Conservation (phyloP, 1,140 invertebrate genomes). For the Galleria mellonella region DNA sequence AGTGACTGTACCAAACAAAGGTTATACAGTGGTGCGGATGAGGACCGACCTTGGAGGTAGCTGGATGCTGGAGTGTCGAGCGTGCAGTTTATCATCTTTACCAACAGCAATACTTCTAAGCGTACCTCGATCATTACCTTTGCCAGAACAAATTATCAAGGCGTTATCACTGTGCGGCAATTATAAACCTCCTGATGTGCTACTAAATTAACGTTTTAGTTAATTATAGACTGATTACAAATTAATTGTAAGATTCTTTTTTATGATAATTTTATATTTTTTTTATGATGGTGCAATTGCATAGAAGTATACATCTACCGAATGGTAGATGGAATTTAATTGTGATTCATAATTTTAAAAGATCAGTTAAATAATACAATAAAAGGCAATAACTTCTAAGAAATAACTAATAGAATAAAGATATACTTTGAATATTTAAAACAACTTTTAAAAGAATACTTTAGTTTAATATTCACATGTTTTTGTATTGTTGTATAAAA, state of each 20-base stretch:
- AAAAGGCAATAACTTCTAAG: too few species aligned
- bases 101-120: slow-evolving; percentile 61
- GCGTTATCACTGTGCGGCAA: slow-evolving; percentile 65
- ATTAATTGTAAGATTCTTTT: neutral
- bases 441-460: too few species aligned
- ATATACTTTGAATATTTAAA: too few species aligned
- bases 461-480: too few species aligned
- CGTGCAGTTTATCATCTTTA: slow-evolving; percentile 49
- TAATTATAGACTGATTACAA: slow-evolving; percentile 10
- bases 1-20: slow-evolving; percentile 73
- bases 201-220: slow-evolving; percentile 43
- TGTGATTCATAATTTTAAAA: too few species aligned
- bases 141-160: slow-evolving; percentile 32
- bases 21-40: slow-evolving; percentile 73
- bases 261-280: neutral
- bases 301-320: too few species aligned
- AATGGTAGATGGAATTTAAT: too few species aligned
- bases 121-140: slow-evolving; percentile 53
- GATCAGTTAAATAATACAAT: too few species aligned
- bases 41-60: slow-evolving; percentile 69
- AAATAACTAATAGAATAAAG: too few species aligned
- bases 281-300: too few species aligned
- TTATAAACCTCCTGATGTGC: slow-evolving; percentile 62
- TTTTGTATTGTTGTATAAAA: too few species aligned
- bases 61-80: slow-evolving; percentile 69